phyloP scores from a whole-genome alignment of 2,797 vertebrate species.

The Lagocephalus sceleratus region DNA sequence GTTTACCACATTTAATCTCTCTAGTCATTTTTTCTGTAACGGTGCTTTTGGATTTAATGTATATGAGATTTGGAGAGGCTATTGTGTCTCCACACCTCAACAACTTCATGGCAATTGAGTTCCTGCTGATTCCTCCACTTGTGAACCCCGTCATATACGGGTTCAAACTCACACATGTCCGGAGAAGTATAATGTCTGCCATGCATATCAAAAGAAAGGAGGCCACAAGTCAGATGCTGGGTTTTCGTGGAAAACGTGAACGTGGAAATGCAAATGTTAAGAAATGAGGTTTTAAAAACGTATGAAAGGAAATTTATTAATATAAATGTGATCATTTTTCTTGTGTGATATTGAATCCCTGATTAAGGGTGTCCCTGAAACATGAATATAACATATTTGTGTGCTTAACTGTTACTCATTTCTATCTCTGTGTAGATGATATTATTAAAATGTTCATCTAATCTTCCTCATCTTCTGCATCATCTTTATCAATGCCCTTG shows the following conservation, averaged over 20 bases:
- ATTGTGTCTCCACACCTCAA: constrained; percentile 1
- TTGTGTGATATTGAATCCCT: too few relatives aligned
- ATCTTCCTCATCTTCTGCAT: too few relatives aligned
- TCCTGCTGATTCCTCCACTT: constrained; percentile 33
- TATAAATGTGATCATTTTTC: too few relatives aligned
- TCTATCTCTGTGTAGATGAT: too few relatives aligned
- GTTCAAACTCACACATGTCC: constrained; percentile 27
- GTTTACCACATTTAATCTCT: constrained; percentile 55
- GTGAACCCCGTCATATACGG: constrained; percentile 49
- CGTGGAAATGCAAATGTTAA: neutral
- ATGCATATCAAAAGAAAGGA: neutral
- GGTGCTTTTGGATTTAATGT: constrained; percentile 48
- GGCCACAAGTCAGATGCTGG: neutral
- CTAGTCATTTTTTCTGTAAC: constrained; percentile 24
- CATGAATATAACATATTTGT: too few relatives aligned
- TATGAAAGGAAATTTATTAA: too few relatives aligned
- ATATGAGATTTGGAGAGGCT: constrained; percentile 29
- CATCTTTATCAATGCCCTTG: too few relatives aligned
- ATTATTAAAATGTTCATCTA: too few relatives aligned
- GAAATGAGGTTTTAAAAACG: neutral
- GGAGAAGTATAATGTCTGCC: constrained; percentile 2
- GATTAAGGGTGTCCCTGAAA: too few relatives aligned
- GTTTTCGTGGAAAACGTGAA: neutral
- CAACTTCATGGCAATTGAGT: constrained; percentile 36
- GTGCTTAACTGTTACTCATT: too few relatives aligned